Evolutionary conservation across 2,888 invertebrate genomes (phyloP).

Genomic region (Drosophila greeni): DNA sequence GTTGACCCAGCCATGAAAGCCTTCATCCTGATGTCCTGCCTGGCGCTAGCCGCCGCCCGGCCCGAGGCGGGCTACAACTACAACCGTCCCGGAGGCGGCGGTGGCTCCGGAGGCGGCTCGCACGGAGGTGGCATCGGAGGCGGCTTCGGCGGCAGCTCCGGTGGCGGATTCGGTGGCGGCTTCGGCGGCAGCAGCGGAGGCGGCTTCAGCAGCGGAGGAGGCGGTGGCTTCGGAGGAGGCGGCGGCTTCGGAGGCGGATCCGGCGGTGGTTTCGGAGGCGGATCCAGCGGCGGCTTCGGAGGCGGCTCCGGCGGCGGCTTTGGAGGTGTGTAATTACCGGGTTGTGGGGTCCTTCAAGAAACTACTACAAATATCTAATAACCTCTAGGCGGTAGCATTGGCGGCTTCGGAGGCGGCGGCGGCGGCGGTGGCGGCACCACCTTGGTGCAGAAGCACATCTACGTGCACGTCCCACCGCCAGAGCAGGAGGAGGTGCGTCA

Average conservation of each 20-base stretch:
- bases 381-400: constrained; percentile 54
- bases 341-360: not conserved
- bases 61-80: constrained; percentile 79
- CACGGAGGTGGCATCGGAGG: constrained; percentile 55
- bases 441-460: constrained; percentile 90
- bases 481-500: constrained; percentile 87
- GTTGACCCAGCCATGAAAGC: constrained; percentile 75
- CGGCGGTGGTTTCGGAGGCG: constrained; percentile 55
- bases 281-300: constrained; percentile 58
- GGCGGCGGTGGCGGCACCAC: constrained; percentile 78
- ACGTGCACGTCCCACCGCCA: constrained; percentile 93
- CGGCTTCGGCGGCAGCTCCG: constrained; percentile 51
- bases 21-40: constrained; percentile 79
- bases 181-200: constrained; percentile 50
- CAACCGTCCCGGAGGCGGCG: constrained; percentile 79
- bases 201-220: constrained; percentile 48
- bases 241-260: constrained; percentile 52
- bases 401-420: constrained; percentile 70
- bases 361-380: not conserved
- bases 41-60: constrained; percentile 78
- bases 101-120: constrained; percentile 71
- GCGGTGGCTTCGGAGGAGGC: constrained; percentile 54
- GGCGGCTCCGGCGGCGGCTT: constrained; percentile 52
- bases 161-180: constrained; percentile 60
- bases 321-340: constrained; percentile 14